Base-by-base conservation (phyloP, 2,888 invertebrate species). In the Scaptomyza reducta region DNA sequence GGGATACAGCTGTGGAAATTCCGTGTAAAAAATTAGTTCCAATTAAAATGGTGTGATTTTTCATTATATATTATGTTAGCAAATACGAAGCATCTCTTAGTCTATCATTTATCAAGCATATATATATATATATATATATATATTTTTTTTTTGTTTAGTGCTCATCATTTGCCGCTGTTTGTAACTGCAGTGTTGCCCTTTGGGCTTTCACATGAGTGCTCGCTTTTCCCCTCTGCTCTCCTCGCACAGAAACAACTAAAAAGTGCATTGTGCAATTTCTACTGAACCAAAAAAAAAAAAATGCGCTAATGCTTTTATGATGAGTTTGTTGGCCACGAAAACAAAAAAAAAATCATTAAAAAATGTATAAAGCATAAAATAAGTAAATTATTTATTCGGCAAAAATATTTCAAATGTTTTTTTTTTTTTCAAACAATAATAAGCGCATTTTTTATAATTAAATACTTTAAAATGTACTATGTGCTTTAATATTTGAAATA, bases 271-370 rank as follows among this genome's bases (percentile, higher is more conserved):
- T 59, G 45, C 50, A 71, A 71, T 35, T 63, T 41, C n/a, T 44
- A 51, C 25, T 49, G 25, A 71, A 70, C 53, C 40, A 61, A 65
- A 62, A 44, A 55, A 55, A 64, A 70, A 55, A 33, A 59, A 65
- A 62, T 54, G 58, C 66, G 60, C 69, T 82, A 79, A 81, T 81
- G 79, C 79, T 75, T 82, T 81, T 77, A 75, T 77, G 77, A 81
- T 79, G 74, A 77, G 70, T 56, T 62, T 55, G 33, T 42, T 14
- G 35, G 9, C 18, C 16, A 54, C 18, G 50, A 14, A 13, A 65
- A 61, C 44, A 40, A 49, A 9, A 9, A n/a, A 6, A 6, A 6
- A 1, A 4, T 10, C 33, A 3, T 22, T 22, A 22, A 22, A 2
- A 44, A 57, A 56, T 45, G 45, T 57, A 47, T 57, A 47, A 45